A percentile compares a stretch with the other conserved stretches of the same genome.
Conservation (phyloP, 1,140 invertebrate genomes). For the Drosophila neocordata region DNA sequence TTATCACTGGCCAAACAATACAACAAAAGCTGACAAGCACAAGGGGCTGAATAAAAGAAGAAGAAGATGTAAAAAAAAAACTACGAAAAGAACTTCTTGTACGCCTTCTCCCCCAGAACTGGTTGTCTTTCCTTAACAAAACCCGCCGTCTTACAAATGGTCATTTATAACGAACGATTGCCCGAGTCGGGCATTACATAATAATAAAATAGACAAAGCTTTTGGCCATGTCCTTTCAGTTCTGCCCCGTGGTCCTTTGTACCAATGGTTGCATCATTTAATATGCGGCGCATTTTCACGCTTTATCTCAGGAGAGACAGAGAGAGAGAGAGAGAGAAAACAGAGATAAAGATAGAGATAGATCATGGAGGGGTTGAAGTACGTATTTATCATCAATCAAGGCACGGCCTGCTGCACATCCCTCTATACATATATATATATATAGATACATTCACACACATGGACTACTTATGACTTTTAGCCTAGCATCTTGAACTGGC, state of each 20-base stretch:
- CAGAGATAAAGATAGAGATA: background rate
- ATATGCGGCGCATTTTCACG: conserved; percentile 76
- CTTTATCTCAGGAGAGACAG: conserved; percentile 69
- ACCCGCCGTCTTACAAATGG: conserved; percentile 46
- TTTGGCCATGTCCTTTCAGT: background rate
- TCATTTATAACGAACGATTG: conserved; percentile 79
- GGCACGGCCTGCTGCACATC: conserved; percentile 66
- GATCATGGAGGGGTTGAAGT: conserved; percentile 26
- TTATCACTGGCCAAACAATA: conserved; percentile 67
- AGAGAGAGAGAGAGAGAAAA: background rate
- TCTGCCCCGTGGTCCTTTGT: background rate
- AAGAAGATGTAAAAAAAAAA: background rate
- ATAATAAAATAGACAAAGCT: conserved; percentile 62
- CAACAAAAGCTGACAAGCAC: conserved; percentile 58
- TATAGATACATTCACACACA: conserved; percentile 25
- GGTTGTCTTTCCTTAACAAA: no score
- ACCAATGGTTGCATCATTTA: conserved; percentile 68
- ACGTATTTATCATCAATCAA: conserved; percentile 79
- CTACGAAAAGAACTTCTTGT: conserved; percentile 11
- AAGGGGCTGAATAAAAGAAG: conserved; percentile 34
- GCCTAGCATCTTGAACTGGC: conserved; percentile 53
- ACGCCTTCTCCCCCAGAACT: background rate
- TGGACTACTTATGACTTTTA: conserved; percentile 71
- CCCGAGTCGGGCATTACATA: conserved; percentile 60
- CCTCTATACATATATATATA: conserved; percentile 5